Conservation (phyloP, 2,888 invertebrate genomes). For the Sinhomidia bicolor region DNA sequence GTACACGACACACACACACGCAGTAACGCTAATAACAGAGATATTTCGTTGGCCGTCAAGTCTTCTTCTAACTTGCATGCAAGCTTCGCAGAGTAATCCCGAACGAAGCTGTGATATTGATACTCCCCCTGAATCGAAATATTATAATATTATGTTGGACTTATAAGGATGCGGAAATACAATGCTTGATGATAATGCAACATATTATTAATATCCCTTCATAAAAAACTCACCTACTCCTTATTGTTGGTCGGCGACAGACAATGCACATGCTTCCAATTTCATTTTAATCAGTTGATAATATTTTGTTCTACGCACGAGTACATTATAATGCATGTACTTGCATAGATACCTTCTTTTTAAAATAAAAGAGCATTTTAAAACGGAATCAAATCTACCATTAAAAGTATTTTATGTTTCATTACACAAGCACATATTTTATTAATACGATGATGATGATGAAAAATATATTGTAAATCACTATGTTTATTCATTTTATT, state of each 20-base stretch:
- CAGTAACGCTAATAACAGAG: too few species aligned
- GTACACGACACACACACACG: too few species aligned
- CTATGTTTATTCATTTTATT: background rate
- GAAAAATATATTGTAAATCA: too few species aligned
- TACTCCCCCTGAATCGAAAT: background rate
- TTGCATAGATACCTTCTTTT: background rate
- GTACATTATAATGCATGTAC: background rate
- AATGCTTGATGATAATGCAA: conserved; percentile 34
- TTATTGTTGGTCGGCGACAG: too few species aligned
- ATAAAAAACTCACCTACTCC: too few species aligned
- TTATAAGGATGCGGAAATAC: conserved; percentile 67
- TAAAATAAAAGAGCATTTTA: background rate
- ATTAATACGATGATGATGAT: background rate
- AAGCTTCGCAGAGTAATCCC: too few species aligned
- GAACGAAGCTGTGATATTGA: background rate
- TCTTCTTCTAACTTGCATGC: too few species aligned
- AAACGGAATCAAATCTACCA: background rate
- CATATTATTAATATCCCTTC: conserved; percentile 7
- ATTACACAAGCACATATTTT: too few species aligned
- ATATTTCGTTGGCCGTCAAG: too few species aligned
- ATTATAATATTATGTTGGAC: background rate
- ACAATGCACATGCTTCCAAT: conserved; percentile 5
- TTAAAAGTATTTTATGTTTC: too few species aligned
- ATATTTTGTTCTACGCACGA: background rate
- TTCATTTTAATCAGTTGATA: conserved; percentile 19